These are phyloP conservation scores for Cordilura impudica DNA, from an alignment of 2,888 invertebrate genomes.

Conservation along the genomic window DNA sequence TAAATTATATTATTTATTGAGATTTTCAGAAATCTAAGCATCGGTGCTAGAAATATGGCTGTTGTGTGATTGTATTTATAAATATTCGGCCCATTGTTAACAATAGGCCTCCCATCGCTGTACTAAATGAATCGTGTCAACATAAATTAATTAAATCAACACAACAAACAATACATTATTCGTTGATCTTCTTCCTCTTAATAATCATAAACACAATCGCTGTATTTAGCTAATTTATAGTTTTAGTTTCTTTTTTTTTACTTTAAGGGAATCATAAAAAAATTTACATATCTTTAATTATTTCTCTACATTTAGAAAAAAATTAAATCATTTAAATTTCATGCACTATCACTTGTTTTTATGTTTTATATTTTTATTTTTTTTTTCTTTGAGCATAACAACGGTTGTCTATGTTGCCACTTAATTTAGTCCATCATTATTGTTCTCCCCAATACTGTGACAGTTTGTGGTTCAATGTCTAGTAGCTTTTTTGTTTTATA, in stretches of 20 bases:
- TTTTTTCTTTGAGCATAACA: slow-evolving; percentile 8
- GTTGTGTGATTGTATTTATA: too few relatives aligned
- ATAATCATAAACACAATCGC: slow-evolving; percentile 12
- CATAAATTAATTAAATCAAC: slow-evolving; percentile 75
- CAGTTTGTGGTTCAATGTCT: slow-evolving; percentile 46
- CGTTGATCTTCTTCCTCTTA: slow-evolving; percentile 14
- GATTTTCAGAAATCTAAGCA: too few relatives aligned
- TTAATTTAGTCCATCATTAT: slow-evolving; percentile 5
- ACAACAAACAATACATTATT: slow-evolving; percentile 38
- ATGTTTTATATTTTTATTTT: not conserved
- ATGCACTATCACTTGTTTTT: slow-evolving; percentile 4
- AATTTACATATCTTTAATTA: slow-evolving; percentile 55
- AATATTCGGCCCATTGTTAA: not conserved
- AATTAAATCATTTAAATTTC: slow-evolving; percentile 4
- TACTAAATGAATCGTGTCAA: slow-evolving; percentile 69
- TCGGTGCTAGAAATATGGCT: too few relatives aligned
- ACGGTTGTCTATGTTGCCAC: slow-evolving; percentile 2
- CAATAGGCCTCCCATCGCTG: slow-evolving; percentile 22
- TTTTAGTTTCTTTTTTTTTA: slow-evolving; percentile 24
- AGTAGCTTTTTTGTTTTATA: not conserved
- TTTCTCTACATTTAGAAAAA: slow-evolving; percentile 24
- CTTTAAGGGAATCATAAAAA: slow-evolving; percentile 38
- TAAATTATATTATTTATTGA: too few relatives aligned
- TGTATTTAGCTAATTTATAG: slow-evolving; percentile 40
- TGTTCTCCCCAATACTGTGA: slow-evolving; percentile 19